These are phyloP conservation scores for Rhipidura dahli DNA, from an alignment of 2,113 vertebrate species.

Conservation along the genomic window DNA sequence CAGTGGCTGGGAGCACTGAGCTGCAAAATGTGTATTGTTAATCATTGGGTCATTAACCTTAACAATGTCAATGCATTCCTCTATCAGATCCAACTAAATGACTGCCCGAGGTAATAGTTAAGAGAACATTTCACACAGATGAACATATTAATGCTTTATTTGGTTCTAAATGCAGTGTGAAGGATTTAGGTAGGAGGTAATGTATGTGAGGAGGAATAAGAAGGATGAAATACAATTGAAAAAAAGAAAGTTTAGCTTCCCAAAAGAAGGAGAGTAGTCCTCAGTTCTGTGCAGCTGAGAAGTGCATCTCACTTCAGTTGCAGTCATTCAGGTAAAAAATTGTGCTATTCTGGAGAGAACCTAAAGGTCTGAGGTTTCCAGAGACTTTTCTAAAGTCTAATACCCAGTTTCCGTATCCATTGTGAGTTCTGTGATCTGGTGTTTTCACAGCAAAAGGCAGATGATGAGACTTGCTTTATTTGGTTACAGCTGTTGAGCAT, in stretches of 20 bases:
- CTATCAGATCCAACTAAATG: slow-evolving; percentile 70
- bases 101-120: slow-evolving; percentile 71
- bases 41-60: slow-evolving; percentile 79
- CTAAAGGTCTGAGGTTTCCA: not conserved
- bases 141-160: slow-evolving; percentile 79
- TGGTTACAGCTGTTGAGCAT: not conserved
- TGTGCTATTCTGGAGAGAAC: not conserved
- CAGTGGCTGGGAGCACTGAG: slow-evolving; percentile 61
- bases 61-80: slow-evolving; percentile 78
- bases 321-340: not conserved
- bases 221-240: slow-evolving; percentile 9
- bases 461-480: not conserved
- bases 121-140: slow-evolving; percentile 71
- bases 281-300: not conserved
- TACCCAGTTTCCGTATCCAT: not conserved
- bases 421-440: not conserved
- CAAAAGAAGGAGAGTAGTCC: not conserved
- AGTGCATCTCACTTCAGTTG: not conserved
- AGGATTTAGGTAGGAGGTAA: slow-evolving; percentile 69
- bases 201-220: slow-evolving; percentile 30
- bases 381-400: not conserved
- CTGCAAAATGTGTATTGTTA: slow-evolving; percentile 74
- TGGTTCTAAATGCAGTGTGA: slow-evolving; percentile 77
- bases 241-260: not conserved
- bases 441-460: not conserved